Evolutionary conservation across 2,888 invertebrate species (phyloP).

Genomic region (Amaurobius ferox): DNA sequence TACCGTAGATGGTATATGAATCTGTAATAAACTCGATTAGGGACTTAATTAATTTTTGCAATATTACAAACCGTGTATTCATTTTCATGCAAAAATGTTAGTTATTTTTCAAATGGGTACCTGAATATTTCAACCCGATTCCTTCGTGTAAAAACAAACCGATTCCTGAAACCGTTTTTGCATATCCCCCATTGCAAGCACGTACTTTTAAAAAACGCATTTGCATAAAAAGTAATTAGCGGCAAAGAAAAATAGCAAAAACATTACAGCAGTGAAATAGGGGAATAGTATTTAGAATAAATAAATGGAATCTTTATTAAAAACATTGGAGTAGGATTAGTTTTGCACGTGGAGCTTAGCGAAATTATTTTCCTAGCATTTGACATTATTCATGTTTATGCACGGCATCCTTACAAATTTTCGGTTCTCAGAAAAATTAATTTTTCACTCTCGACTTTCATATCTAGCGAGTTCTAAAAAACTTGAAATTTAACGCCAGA

Average conservation of each 20-base stretch:
- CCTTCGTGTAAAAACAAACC: too few relatives aligned
- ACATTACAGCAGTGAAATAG: neutral
- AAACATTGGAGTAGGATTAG: neutral
- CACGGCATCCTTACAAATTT: neutral
- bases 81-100: too few relatives aligned
- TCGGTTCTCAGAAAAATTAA: neutral
- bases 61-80: too few relatives aligned
- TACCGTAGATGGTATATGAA: too few relatives aligned
- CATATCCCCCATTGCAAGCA: too few relatives aligned
- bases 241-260: neutral
- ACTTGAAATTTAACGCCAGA: neutral
- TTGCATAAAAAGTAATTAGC: conserved; percentile 16
- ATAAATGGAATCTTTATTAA: neutral
- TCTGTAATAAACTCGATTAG: too few relatives aligned
- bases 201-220: neutral
- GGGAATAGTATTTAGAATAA: neutral
- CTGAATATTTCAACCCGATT: too few relatives aligned
- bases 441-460: conserved; percentile 2
- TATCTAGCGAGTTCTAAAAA: neutral
- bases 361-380: neutral
- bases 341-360: neutral
- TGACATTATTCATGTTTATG: neutral
- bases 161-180: too few relatives aligned
- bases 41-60: too few relatives aligned
- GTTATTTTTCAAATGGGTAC: too few relatives aligned